phyloP scores from a whole-genome alignment of 2,113 vertebrate species.

The Stercorarius parasiticus region DNA sequence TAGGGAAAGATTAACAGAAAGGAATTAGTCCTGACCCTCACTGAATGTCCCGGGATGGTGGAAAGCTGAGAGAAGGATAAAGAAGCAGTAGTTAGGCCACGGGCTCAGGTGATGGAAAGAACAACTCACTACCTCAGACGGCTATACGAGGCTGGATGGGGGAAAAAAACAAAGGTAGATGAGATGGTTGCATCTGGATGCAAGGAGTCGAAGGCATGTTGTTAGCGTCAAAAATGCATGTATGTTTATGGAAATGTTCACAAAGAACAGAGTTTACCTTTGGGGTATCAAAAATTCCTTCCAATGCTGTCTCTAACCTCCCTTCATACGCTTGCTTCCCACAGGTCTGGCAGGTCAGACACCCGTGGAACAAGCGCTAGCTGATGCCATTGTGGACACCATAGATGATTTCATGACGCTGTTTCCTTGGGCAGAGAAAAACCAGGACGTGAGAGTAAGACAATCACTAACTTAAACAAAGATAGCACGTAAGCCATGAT shows the following conservation, averaged over 20 bases:
- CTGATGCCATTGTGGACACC: constrained; percentile 78
- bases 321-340: not conserved
- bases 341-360: constrained; percentile 77
- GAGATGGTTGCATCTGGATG: not conserved
- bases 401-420: constrained; percentile 76
- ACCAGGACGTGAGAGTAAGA: constrained; percentile 72
- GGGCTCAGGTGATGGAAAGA: not conserved
- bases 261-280: not conserved
- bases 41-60: rapidly evolving
- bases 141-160: not conserved
- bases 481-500: not conserved
- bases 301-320: not conserved
- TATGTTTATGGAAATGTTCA: not conserved
- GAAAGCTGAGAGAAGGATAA: not conserved
- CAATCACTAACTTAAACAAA: not conserved
- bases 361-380: constrained; percentile 71
- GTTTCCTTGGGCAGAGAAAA: constrained; percentile 80
- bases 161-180: not conserved
- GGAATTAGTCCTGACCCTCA: not conserved
- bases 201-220: not conserved
- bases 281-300: not conserved
- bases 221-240: not conserved
- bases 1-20: not conserved
- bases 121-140: not conserved
- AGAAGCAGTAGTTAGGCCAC: not conserved